Base-by-base conservation (phyloP, 2,888 invertebrate genomes). In the Oscheius myriophilus region DNA sequence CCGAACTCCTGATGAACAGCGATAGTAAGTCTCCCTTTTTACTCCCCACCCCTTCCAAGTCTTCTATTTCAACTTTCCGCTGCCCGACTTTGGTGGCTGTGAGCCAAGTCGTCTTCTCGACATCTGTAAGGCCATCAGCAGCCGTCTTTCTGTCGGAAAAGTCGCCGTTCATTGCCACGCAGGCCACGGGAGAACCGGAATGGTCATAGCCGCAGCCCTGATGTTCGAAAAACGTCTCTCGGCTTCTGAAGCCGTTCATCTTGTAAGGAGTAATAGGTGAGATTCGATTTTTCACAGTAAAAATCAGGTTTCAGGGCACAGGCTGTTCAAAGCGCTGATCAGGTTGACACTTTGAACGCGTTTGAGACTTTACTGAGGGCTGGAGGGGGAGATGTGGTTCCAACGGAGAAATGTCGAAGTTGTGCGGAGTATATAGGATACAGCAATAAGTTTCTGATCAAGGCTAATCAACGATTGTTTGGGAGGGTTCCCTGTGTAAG, bases 61-160 rank as follows among this genome's bases (percentile, higher is more conserved):
- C 75, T 94, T 91, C 87, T 93, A 93, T 88, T 94, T 94, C 90
- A 94, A 94, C 89, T 94, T 93, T 87, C 92, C 92, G 2, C 92
- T 89, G 92, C 91, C 91, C 45, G 94, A 94, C 87, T 94, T 93
- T 87, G 92, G 92, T 0, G 92, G 92, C 69, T 92, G 92, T 0
- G 91, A 92, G 2, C 89, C 93, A 78, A 89, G 90, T 53, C 91
- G 91, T 7, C 89, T 94, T n/a, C 88, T 94, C 76, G 93, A 94
- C 86, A 93, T 93, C 91, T 92, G 93, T n/a, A 93, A 94, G 89
- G 94, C 94, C 11, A 89, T 94, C 84, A 92, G 93, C 45, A 94
- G 94, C 87, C 92, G 93, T 0, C 88, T 63, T 3, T 18, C 21
- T 12, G 18, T 2, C 12, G 63, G 63, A 18, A 53, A 63, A 49